Percentiles rank a stretch among this genome's conserved stretches.
Evolutionary conservation across 2,113 vertebrate genomes (phyloP).

Genomic region (Oophaga pumilio): DNA sequence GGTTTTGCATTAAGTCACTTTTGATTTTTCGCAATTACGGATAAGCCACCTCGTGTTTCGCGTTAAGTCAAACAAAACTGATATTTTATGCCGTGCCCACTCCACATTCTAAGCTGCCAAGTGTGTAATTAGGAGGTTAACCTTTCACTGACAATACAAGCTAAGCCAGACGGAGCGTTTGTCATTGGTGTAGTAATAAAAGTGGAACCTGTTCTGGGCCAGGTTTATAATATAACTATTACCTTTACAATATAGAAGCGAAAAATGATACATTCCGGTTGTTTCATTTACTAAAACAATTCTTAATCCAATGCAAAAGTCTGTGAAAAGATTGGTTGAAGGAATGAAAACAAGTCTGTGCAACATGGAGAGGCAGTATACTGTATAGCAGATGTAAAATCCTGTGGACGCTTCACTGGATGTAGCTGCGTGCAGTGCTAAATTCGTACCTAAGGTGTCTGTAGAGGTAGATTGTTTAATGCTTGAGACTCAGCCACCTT

Average conservation of each 20-base stretch:
- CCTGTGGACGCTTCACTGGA: too few species aligned
- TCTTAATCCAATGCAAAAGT: not conserved
- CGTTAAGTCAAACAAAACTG: constrained; percentile 13
- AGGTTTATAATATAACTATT: not conserved
- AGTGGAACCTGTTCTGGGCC: not conserved
- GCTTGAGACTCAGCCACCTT: not conserved
- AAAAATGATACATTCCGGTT: not conserved
- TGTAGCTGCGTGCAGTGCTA: not conserved
- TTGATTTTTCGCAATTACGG: not conserved
- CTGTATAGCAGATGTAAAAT: not conserved
- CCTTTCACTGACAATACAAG: not conserved
- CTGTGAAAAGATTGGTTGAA: too few species aligned
- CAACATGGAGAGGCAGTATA: not conserved
- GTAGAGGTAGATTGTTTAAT: not conserved
- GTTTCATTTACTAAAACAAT: not conserved
- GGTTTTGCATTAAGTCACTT: constrained; percentile 13
- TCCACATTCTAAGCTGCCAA: not conserved
- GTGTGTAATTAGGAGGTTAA: not conserved
- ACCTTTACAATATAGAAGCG: not conserved
- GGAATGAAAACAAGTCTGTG: not conserved
- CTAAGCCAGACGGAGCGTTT: not conserved
- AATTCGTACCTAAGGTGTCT: not conserved
- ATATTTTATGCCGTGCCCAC: not conserved
- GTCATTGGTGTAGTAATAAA: not conserved
- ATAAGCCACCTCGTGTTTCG: constrained; percentile 2